phyloP scores from a whole-genome alignment of 2,888 invertebrate species.

The Drosophila parthenogenetica region DNA sequence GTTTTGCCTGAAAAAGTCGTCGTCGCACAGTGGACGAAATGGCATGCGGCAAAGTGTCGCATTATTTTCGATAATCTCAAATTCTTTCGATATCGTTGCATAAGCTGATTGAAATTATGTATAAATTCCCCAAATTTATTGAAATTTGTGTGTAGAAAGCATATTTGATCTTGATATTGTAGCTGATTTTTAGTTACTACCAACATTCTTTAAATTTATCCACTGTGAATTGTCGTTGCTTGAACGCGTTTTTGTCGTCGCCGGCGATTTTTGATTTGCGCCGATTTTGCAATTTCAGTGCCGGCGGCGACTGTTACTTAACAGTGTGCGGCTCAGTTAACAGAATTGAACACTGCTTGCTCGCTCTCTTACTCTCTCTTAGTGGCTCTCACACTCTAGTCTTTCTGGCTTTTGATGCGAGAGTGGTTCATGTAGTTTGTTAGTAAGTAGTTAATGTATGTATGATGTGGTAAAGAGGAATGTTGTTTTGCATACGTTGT shows the following conservation, averaged over 20 bases:
- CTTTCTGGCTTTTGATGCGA: slow-evolving; percentile 31
- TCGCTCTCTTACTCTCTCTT: not conserved
- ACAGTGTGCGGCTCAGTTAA: slow-evolving; percentile 47
- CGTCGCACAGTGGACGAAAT: slow-evolving; percentile 62
- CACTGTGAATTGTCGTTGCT: slow-evolving; percentile 56
- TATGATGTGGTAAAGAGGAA: not conserved
- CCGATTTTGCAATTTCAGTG: slow-evolving; percentile 75
- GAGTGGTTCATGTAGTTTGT: slow-evolving; percentile 39
- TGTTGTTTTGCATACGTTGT: no score
- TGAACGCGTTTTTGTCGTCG: slow-evolving; percentile 75
- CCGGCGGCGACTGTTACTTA: slow-evolving; percentile 63
- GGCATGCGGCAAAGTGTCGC: slow-evolving; percentile 19
- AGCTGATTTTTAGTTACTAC: slow-evolving; percentile 1
- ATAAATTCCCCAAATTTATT: slow-evolving; percentile 19
- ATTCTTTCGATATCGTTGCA: not conserved
- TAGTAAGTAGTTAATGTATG: not conserved
- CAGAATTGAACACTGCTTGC: slow-evolving; percentile 25
- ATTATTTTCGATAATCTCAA: slow-evolving; percentile 3
- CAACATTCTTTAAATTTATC: slow-evolving; percentile 20
- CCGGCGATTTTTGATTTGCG: slow-evolving; percentile 78
- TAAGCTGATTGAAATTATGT: not conserved
- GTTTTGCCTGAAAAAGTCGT: slow-evolving; percentile 76
- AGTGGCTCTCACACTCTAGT: not conserved
- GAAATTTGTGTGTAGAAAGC: not conserved
- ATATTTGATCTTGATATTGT: not conserved